Base-by-base conservation (phyloP, 2,113 vertebrate species). In the Odontophorus gujanensis region DNA sequence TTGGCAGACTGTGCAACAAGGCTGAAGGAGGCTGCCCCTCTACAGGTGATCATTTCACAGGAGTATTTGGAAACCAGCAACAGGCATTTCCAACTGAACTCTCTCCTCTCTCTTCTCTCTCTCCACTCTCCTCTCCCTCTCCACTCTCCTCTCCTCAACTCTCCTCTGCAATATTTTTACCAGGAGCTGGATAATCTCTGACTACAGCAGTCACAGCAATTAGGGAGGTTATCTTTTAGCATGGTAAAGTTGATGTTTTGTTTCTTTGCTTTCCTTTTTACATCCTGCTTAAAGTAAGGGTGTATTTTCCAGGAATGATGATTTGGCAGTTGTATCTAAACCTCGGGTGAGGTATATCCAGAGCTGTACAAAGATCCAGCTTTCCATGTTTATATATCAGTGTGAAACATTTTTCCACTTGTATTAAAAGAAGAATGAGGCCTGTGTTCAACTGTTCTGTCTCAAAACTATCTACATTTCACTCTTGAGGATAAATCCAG, bases 381-480 rank as follows among this genome's bases (percentile, higher is more conserved):
- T 87, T 89, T 93, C 17, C 26, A 81, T 73, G 28, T 38, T 85
- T 87, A 63, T 15, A 57, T 63, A 51, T 66, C 67, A 61, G 24
- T 87, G n/a, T 47, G 34, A 92, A 91, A 74, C 11, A 7, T 77
- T 45, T 89, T 87, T 4, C 43, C 82, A 67, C 26, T 13, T 36
- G 6, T 63, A 53, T 38, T 73, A 55, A 79, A 92, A 85, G 50
- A 94, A 91, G 86, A 95, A 91, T 81, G 50, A 91, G 47, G 57
- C 38, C 55, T 93, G 21, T 58, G 17, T 77, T 94, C 57, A 63
- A 78, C 22, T 78, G 38, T 89, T 95, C 83, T 92, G 34, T 91
- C 79, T 93, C 47, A 67, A 83, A 95, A 89, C 72, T 94, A 66
- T 50, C 89, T 93, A 82, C 13, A 94, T 87, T 92, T 95, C 69